Percentiles rank a stretch among this genome's conserved stretches.
Evolutionary conservation across 2,113 vertebrate genomes (phyloP).

Genomic region (Hassar affinis): DNA sequence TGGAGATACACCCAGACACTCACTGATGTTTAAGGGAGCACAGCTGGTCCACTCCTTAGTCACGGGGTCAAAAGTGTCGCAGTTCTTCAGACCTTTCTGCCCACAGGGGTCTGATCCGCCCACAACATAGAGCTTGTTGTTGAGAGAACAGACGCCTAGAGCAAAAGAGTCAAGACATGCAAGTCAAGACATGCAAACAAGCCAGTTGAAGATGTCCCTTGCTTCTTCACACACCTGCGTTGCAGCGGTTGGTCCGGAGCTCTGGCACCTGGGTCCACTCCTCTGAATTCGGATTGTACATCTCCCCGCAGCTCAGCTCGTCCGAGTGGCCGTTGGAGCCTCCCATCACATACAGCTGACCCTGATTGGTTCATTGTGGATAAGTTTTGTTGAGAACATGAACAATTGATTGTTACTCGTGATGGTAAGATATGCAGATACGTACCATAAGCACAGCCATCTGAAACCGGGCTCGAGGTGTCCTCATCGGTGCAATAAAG

Average conservation of each 20-base stretch:
- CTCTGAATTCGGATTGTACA: slow-evolving; percentile 84
- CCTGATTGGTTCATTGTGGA: slow-evolving; percentile 66
- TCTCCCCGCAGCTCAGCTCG: slow-evolving; percentile 94
- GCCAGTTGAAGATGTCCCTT: background rate
- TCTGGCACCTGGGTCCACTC: slow-evolving; percentile 93
- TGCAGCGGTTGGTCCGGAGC: slow-evolving; percentile 94
- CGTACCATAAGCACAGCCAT: slow-evolving; percentile 92
- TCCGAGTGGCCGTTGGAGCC: slow-evolving; percentile 97
- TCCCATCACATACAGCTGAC: slow-evolving; percentile 93
- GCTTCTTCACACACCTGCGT: slow-evolving; percentile 78
- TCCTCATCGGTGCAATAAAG: slow-evolving; percentile 94
- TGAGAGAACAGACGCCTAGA: slow-evolving; percentile 90
- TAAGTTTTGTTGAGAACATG: background rate
- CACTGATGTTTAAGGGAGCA: slow-evolving; percentile 92
- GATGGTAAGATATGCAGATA: background rate
- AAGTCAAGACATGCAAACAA: background rate
- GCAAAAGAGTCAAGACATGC: background rate
- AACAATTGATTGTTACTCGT: background rate
- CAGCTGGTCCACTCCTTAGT: slow-evolving; percentile 90
- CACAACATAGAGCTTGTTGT: slow-evolving; percentile 89
- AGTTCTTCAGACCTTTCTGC: slow-evolving; percentile 97
- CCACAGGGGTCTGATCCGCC: slow-evolving; percentile 97
- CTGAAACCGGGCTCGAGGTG: slow-evolving; percentile 94
- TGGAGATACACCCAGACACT: slow-evolving; percentile 20
- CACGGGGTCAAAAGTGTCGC: slow-evolving; percentile 92